Conservation (phyloP, 2,797 vertebrate species). For the Sphenodon punctatus region DNA sequence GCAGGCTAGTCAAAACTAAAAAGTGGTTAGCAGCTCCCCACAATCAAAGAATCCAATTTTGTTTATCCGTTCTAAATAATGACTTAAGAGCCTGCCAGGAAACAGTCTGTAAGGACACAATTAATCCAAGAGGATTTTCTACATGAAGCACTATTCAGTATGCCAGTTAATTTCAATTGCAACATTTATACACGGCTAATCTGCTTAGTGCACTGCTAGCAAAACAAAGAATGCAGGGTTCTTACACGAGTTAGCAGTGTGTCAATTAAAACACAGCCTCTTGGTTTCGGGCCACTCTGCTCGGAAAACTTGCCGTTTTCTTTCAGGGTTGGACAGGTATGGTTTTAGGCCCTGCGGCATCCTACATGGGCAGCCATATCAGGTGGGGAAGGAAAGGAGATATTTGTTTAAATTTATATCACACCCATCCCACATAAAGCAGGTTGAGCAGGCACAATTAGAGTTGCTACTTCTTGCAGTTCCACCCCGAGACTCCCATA, state of each 20-base stretch:
- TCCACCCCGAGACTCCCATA: no score
- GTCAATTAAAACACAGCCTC: not conserved
- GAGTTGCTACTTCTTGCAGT: no score
- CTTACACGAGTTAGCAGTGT: not conserved
- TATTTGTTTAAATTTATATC: no score
- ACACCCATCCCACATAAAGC: no score
- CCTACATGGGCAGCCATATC: no score
- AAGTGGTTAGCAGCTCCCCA: not conserved
- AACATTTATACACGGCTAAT: slow-evolving; percentile 45
- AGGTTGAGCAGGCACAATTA: no score
- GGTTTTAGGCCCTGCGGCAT: no score
- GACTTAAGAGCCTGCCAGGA: slow-evolving; percentile 24
- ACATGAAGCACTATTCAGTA: not conserved
- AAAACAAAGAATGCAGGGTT: slow-evolving; percentile 20
- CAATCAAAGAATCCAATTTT: slow-evolving; percentile 24
- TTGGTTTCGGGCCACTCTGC: not conserved
- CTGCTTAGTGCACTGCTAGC: slow-evolving; percentile 10
- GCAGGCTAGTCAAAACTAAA: not conserved
- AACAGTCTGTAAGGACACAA: not conserved
- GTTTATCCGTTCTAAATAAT: slow-evolving; percentile 38
- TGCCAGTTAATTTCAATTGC: slow-evolving; percentile 35
- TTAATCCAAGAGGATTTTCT: slow-evolving; percentile 47
- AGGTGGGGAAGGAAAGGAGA: no score
- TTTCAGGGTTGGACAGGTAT: not conserved
- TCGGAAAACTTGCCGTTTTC: not conserved